These are phyloP conservation scores for Synergus japonicus DNA, from an alignment of 2,888 invertebrate species.

Conservation along the genomic window DNA sequence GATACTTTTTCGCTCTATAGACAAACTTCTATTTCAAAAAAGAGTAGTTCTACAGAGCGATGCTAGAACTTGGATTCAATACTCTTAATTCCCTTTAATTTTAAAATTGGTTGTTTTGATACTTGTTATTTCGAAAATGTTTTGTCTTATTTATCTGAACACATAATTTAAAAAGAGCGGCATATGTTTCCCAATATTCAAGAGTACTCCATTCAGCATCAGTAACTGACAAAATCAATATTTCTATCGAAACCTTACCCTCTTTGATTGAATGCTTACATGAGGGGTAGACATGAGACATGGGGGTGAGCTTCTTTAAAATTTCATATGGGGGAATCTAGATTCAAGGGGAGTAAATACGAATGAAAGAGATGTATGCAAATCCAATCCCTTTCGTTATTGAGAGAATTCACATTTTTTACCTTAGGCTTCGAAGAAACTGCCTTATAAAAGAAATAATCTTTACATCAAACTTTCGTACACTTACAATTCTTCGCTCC, in stretches of 20 bases:
- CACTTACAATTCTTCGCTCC: neutral
- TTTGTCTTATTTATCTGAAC: neutral
- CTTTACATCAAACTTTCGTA: neutral
- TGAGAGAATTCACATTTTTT: neutral
- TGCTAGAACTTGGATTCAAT: no score
- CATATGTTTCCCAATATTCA: constrained; percentile 69
- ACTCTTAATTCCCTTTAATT: no score
- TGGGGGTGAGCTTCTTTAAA: constrained; percentile 9
- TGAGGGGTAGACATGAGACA: neutral
- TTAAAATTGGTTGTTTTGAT: no score
- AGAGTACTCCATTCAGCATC: neutral
- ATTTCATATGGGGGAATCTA: neutral
- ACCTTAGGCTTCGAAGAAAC: neutral
- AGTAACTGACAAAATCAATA: constrained; percentile 2
- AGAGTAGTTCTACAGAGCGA: no score
- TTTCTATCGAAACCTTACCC: neutral
- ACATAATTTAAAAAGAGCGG: constrained; percentile 40
- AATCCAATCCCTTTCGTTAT: neutral
- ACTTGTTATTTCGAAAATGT: neutral
- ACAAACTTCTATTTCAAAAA: neutral
- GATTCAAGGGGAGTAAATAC: constrained; percentile 1
- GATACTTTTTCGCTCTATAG: no score
- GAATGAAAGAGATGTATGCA: constrained; percentile 9
- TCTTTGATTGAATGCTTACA: neutral
- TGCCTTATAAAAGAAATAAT: neutral